Conservation (phyloP, 2,797 vertebrate species). For the Lithobates sylvaticus region DNA sequence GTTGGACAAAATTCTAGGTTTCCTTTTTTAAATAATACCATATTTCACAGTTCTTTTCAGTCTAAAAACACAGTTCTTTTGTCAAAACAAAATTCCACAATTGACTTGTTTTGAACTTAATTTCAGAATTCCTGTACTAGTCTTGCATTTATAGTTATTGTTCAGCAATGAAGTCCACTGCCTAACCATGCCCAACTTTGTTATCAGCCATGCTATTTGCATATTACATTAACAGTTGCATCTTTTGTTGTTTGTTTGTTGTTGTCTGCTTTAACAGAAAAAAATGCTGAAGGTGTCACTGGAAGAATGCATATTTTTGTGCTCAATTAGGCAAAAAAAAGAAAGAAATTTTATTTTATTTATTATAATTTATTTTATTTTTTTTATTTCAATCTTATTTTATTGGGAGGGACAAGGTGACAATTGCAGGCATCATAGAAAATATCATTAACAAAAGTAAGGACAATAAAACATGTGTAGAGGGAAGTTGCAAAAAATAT, state of each 20-base stretch:
- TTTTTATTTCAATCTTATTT: too few relatives aligned
- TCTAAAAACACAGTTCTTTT: too few relatives aligned
- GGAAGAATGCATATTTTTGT: conserved; percentile 1
- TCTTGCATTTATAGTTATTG: too few relatives aligned
- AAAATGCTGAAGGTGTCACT: conserved; percentile 1
- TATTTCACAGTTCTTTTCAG: conserved; percentile 6
- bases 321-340: not conserved
- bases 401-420: too few relatives aligned
- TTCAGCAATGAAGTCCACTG: not conserved
- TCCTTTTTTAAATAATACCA: too few relatives aligned
- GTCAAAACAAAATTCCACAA: too few relatives aligned
- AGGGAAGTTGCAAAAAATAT: too few relatives aligned
- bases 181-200: not conserved
- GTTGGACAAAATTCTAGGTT: conserved; percentile 18
- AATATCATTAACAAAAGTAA: not conserved
- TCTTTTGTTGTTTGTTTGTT: too few relatives aligned
- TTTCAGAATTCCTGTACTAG: not conserved
- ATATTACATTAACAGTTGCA: not conserved
- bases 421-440: too few relatives aligned
- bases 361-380: too few relatives aligned
- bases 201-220: not conserved
- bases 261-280: conserved; percentile 1
- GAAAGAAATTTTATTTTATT: too few relatives aligned
- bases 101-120: too few relatives aligned
- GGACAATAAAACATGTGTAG: not conserved